These are phyloP conservation scores for Campylomormyrus numenius DNA, from an alignment of 2,113 vertebrate genomes.

Conservation along the genomic window DNA sequence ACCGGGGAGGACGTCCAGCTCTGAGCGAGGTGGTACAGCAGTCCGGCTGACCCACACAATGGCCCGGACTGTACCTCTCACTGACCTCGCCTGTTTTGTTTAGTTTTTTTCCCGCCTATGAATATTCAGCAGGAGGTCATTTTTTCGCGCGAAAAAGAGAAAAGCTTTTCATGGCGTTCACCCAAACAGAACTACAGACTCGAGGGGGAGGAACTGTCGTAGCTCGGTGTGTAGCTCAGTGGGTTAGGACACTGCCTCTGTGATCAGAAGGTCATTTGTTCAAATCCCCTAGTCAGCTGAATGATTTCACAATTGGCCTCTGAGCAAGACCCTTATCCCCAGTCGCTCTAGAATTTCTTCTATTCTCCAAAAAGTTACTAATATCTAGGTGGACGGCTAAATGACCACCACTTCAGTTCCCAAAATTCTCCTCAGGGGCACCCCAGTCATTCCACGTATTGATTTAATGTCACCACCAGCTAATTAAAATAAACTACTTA, in stretches of 20 bases:
- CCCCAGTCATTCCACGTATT: not conserved
- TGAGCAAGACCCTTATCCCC: not conserved
- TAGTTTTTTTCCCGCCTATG: not conserved
- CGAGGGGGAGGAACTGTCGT: not conserved
- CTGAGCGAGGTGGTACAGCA: not conserved
- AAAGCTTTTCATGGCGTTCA: not conserved
- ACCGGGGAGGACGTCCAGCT: not conserved
- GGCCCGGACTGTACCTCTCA: constrained; percentile 11
- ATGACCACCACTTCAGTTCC: not conserved
- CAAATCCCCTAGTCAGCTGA: not conserved
- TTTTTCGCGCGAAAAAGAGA: not conserved
- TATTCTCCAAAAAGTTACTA: not conserved
- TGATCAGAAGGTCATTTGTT: not conserved
- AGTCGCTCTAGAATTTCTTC: not conserved
- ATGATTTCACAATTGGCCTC: not conserved
- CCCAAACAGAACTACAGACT: not conserved
- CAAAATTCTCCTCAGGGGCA: not conserved
- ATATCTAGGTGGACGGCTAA: not conserved
- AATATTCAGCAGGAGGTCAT: constrained; percentile 12
- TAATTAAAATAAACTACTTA: not conserved
- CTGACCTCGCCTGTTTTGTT: constrained; percentile 17
- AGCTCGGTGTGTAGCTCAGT: not conserved
- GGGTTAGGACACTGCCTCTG: not conserved
- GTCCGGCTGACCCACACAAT: constrained; percentile 10
- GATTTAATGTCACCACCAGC: not conserved